Evolutionary conservation across 1,140 invertebrate species (phyloP).

Genomic region (Chironomus tepperi): DNA sequence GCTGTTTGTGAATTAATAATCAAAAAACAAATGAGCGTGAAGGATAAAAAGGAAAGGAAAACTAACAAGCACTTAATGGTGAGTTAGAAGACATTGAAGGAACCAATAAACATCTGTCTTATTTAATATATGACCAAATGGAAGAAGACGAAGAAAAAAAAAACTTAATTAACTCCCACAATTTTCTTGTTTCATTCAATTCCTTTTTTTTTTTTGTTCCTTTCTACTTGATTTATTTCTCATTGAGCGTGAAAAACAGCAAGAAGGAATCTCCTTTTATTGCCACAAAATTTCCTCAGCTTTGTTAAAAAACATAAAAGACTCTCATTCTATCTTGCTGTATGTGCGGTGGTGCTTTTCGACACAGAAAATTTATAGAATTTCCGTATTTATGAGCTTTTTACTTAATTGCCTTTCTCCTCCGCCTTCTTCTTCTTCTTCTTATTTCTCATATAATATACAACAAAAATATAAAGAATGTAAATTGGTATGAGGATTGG

Average conservation of each 20-base stretch:
- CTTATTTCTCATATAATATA: too few relatives aligned
- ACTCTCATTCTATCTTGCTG: too few relatives aligned
- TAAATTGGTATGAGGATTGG: too few relatives aligned
- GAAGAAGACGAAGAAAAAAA: background rate
- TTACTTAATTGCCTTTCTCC: conserved; percentile 5
- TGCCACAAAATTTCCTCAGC: background rate
- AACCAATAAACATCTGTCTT: conserved; percentile 5
- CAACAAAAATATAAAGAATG: too few relatives aligned
- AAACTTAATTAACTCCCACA: conserved; percentile 13
- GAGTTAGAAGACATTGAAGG: background rate
- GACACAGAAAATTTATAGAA: conserved; percentile 14
- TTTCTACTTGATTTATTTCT: conserved; percentile 14
- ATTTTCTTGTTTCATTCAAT: background rate
- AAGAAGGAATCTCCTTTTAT: background rate
- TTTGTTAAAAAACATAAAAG: background rate
- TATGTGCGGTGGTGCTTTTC: background rate
- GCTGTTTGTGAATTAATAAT: background rate
- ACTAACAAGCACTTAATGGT: background rate
- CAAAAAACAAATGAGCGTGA: background rate
- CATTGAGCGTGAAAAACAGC: background rate
- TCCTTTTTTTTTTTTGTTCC: too few relatives aligned
- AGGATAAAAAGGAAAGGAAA: background rate
- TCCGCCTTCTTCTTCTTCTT: background rate
- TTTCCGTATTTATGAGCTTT: conserved; percentile 10
- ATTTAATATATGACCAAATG: background rate